phyloP scores from a whole-genome alignment of 2,113 vertebrate genomes.

The Gila orcuttii region DNA sequence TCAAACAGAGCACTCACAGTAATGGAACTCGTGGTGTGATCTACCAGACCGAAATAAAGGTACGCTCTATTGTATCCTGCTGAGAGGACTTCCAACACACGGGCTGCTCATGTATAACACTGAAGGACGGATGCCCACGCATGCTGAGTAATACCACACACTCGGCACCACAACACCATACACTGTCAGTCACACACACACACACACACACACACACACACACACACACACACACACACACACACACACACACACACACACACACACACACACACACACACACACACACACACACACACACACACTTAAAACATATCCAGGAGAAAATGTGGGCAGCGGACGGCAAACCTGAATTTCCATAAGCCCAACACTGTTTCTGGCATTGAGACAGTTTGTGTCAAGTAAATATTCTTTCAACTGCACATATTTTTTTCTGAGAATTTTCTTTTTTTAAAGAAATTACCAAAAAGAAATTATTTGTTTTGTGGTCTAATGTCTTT shows the following conservation, averaged over 20 bases:
- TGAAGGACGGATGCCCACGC: conserved; percentile 51
- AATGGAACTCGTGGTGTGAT: conserved; percentile 19
- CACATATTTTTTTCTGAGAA: background rate
- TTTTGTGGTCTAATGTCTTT: background rate
- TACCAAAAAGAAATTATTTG: background rate
- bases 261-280: conserved; percentile 33
- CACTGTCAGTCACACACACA: conserved; percentile 23
- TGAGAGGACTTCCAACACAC: conserved; percentile 42
- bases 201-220: conserved; percentile 29
- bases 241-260: conserved; percentile 24
- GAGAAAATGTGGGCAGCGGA: conserved; percentile 3
- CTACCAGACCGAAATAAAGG: background rate
- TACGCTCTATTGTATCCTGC: conserved; percentile 14
- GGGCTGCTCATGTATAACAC: conserved; percentile 40
- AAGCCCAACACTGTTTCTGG: background rate
- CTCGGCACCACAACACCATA: conserved; percentile 15
- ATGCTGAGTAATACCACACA: conserved; percentile 38
- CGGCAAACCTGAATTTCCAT: conserved; percentile 2
- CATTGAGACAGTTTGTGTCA: background rate
- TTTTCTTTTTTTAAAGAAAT: background rate
- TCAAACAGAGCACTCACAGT: conserved; percentile 31
- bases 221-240: conserved; percentile 26
- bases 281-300: conserved; percentile 34
- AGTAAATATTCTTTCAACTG: background rate
- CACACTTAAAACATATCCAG: conserved; percentile 31